Evolutionary conservation across 2,888 invertebrate genomes (phyloP).

Genomic region (Agrochola circellaris): DNA sequence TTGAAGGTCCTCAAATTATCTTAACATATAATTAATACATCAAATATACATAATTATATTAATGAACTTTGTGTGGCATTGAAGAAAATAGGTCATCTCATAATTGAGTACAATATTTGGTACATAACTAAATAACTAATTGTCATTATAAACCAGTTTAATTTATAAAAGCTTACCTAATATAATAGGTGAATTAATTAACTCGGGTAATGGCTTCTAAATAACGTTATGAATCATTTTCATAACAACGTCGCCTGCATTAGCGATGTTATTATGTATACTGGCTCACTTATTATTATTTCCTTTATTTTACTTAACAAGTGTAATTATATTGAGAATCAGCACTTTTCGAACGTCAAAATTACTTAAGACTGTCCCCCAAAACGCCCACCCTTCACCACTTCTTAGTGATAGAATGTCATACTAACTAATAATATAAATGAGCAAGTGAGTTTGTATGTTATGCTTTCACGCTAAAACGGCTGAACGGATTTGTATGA

Average conservation of each 20-base stretch:
- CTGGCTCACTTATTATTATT: too few relatives aligned
- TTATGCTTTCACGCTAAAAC: too few relatives aligned
- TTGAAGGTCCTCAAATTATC: background rate
- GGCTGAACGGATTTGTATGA: too few relatives aligned
- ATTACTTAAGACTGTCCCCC: too few relatives aligned
- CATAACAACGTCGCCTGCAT: constrained; percentile 5
- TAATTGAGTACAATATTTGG: background rate
- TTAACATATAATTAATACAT: background rate
- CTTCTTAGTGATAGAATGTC: too few relatives aligned
- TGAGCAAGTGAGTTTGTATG: too few relatives aligned
- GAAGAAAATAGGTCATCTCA: background rate
- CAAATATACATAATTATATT: background rate
- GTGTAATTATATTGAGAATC: too few relatives aligned
- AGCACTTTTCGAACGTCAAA: too few relatives aligned
- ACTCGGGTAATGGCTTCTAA: constrained; percentile 6
- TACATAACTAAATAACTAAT: background rate
- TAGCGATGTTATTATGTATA: background rate
- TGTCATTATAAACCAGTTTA: background rate
- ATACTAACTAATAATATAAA: too few relatives aligned
- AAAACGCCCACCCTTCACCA: too few relatives aligned
- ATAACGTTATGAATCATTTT: constrained; percentile 27
- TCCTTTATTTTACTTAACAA: too few relatives aligned
- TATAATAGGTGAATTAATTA: background rate
- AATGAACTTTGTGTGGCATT: background rate
- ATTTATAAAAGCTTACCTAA: too few relatives aligned